Percentiles rank a stretch among this genome's conserved stretches.
These are phyloP conservation scores for Novumbra hubbsi DNA, from an alignment of 2,797 vertebrate species.

Conservation along the genomic window DNA sequence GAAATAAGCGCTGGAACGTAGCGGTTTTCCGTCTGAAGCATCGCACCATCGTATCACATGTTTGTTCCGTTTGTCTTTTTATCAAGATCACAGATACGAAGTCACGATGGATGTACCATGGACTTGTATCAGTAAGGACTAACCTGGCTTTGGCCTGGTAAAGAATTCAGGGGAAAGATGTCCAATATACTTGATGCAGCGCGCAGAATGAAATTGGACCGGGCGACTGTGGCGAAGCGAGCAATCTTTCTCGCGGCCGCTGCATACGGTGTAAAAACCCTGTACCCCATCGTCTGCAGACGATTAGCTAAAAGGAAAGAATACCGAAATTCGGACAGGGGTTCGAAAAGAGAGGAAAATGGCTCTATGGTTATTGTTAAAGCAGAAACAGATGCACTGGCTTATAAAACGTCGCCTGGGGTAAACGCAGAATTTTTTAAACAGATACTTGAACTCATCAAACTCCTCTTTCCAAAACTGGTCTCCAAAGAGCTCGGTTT, in stretches of 20 bases:
- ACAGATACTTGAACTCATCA: conserved; percentile 86
- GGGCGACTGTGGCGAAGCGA: conserved; percentile 77
- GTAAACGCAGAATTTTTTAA: conserved; percentile 85
- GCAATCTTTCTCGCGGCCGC: conserved; percentile 85
- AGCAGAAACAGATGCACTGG: conserved; percentile 21
- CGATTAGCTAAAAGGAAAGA: conserved; percentile 60
- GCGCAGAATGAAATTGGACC: conserved; percentile 79
- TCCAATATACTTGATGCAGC: conserved; percentile 79
- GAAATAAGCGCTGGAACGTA: conserved; percentile 52
- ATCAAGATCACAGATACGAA: conserved; percentile 17
- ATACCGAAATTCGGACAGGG: conserved; percentile 2
- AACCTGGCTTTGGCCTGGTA: conserved; percentile 18
- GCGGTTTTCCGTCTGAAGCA: conserved; percentile 48
- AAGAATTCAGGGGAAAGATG: conserved; percentile 66
- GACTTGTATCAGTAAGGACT: conserved; percentile 33
- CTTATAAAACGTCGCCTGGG: conserved; percentile 71
- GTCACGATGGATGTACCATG: background rate
- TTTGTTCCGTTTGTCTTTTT: conserved; percentile 3
- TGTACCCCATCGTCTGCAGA: conserved; percentile 82
- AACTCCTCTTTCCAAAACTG: conserved; percentile 88
- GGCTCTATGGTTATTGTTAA: conserved; percentile 53
- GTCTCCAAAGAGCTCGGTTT: conserved; percentile 85
- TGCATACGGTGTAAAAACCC: conserved; percentile 81
- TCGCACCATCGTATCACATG: conserved; percentile 27
- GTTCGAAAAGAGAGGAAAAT: conserved; percentile 52